These are phyloP conservation scores for Drepana arcuata DNA, from an alignment of 1,140 invertebrate genomes.

Conservation along the genomic window DNA sequence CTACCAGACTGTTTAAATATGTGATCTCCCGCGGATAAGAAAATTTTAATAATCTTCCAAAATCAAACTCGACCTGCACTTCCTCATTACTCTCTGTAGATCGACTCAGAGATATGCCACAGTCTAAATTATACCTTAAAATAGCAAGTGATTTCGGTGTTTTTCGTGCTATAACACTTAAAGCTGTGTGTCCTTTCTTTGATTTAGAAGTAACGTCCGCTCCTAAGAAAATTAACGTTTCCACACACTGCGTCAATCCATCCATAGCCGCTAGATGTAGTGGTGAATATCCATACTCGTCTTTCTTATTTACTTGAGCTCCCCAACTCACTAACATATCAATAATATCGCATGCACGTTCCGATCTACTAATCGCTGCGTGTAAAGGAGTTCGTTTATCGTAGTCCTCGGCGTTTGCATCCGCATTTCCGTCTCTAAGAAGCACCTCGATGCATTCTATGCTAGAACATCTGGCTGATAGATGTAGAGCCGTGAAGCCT, in stretches of 20 bases:
- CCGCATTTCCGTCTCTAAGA: conserved; percentile 65
- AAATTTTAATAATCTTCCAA: conserved; percentile 73
- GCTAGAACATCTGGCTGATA: conserved; percentile 75
- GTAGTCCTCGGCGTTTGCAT: conserved; percentile 73
- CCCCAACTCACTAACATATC: conserved; percentile 72
- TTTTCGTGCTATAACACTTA: conserved; percentile 76
- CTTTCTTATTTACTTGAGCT: conserved; percentile 72
- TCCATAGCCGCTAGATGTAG: conserved; percentile 79
- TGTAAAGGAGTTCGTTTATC: conserved; percentile 75
- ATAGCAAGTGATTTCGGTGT: conserved; percentile 74
- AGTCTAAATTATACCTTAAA: conserved; percentile 72
- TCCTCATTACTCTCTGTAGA: conserved; percentile 73
- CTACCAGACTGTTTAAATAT: conserved; percentile 75
- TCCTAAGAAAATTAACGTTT: conserved; percentile 76
- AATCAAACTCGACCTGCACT: conserved; percentile 75
- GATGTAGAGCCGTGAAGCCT: conserved; percentile 75
- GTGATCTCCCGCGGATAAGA: conserved; percentile 74
- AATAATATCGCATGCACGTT: conserved; percentile 70
- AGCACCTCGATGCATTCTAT: conserved; percentile 72
- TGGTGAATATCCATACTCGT: conserved; percentile 79
- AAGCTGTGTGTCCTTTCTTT: conserved; percentile 73
- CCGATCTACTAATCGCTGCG: conserved; percentile 72
- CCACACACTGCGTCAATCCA: conserved; percentile 74
- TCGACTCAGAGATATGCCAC: conserved; percentile 71
- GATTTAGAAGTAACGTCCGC: conserved; percentile 77